Base-by-base conservation (phyloP, 2,888 invertebrate species). In the Drosophila heteroneura region DNA sequence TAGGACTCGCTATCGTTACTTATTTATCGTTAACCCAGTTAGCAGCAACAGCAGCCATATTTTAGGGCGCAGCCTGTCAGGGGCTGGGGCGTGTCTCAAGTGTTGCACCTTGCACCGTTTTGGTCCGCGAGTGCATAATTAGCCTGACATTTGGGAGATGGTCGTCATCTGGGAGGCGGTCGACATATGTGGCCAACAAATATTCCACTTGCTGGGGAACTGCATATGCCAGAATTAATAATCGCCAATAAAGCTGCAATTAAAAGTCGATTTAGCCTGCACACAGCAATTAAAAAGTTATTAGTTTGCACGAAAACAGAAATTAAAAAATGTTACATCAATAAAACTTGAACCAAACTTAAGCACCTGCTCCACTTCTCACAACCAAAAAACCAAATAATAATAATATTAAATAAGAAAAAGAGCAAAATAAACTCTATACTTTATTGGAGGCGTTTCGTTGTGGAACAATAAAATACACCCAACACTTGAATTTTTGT, bases 1-100 rank as follows among this genome's bases (percentile, higher is more conserved):
- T 82, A 89, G 91, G 85, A 81, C 91, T 83, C 80, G 87, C 61
- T 77, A 79, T 76, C 87, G 85, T 90, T 90, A 85, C 70, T 66
- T 79, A 91, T 89, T 82, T 89, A 89, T 80, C 67, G 79, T 72
- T 90, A 90, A 89, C 89, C 91, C 76, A 91, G 83, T 91, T 91
- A 80, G 66, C 26, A 47, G 58, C 26, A 57, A 19, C 39, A 39
- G 56, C 12, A 39, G 26, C 16, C 75, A 75, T 72, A 68, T 76
- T 58, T 47, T 35, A 69, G 73, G 76, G 83, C 66, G 72, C 64
- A 71, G 69, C 64, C 37, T 65, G 76, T 54, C 64, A 57, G 16
- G 32, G 51, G 19, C 16, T 35, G 35, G 60, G 75, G 76, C 70
- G 70, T 74, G 71, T 65, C 76, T 56, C 64, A 61, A 41, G 64